Evolutionary conservation across 2,113 vertebrate species (phyloP), one percentile per base, ranked within the genome.

Genomic region (Corythornis madagascariensis): DNA sequence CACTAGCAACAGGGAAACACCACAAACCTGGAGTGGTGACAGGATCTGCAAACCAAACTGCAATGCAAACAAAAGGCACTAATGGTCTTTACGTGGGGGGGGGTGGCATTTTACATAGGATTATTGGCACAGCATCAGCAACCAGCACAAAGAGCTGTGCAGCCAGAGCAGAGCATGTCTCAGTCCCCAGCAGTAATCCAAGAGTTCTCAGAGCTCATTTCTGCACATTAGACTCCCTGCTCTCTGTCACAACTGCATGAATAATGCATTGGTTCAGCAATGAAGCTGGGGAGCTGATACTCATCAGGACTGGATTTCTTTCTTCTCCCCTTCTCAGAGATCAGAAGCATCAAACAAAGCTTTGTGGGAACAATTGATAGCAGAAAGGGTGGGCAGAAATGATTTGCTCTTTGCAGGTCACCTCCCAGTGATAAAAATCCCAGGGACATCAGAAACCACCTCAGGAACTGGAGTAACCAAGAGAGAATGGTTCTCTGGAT

Each of bases 201-300:
- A 10, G 21, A 17, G 59, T 7, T 71, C 33, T 83, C 24, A 45
- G 71, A 71, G 52, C 76, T 84, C 20, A 24, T 96, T 95, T 88
- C 48, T 92, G 50, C 50, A 35, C 73, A 21, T 92, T 88, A 79
- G 73, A 63, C 50, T 85, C 85, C 28, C 47, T 9, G 6, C 26
- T 84, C 31, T 53, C 63, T 93, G 66, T 77, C 88, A 84, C 70
- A 93, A 82, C 69, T 7, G 22, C 35, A 64, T 90, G 91, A 93
- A 95, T 84, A 95, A 97, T 92, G 47, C 67, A 90, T 86, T 31
- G 72, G 17, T 79, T 92, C 80, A 84, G 70, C 66, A 63, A 38
- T 1, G 2, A 65, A 66, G 16, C 11, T 61, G 86, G 59, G 59
- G 86, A 47, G 69, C 57, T 28, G 65, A 61, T 60, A 33, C 65